Evolutionary conservation across 2,888 invertebrate species (phyloP).

Genomic region (Epistrophe grossulariae): DNA sequence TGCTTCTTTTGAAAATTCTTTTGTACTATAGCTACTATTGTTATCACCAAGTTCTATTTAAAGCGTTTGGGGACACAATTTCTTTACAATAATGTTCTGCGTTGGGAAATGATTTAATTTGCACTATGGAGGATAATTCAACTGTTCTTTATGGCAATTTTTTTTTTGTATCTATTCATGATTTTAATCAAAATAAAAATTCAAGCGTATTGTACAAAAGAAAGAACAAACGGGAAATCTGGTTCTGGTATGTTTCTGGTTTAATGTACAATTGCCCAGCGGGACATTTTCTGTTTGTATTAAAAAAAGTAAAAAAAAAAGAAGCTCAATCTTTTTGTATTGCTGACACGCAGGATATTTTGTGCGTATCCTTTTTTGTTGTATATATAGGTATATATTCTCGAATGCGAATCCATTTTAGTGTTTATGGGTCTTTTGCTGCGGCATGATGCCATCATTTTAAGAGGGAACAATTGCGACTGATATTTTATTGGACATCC

Average conservation of each 20-base stretch:
- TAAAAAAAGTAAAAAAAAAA: background rate
- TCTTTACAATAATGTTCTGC: slow-evolving; percentile 6
- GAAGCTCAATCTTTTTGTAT: slow-evolving; percentile 30
- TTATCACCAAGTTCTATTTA: background rate
- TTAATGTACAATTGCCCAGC: slow-evolving; percentile 21
- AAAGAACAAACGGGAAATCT: slow-evolving; percentile 1
- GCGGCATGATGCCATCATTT: slow-evolving; percentile 34
- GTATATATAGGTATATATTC: slow-evolving; percentile 10
- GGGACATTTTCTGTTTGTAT: slow-evolving; percentile 34
- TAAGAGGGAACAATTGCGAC: slow-evolving; percentile 12
- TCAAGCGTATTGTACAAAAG: background rate
- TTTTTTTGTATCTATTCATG: slow-evolving; percentile 57
- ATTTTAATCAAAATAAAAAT: slow-evolving; percentile 63
- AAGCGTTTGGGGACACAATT: slow-evolving; percentile 8
- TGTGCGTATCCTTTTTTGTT: slow-evolving; percentile 50
- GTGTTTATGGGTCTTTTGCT: slow-evolving; percentile 63
- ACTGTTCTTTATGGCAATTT: slow-evolving; percentile 48
- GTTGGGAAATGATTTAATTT: slow-evolving; percentile 60
- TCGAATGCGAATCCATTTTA: slow-evolving; percentile 37
- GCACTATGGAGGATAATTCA: slow-evolving; percentile 57
- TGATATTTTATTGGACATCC: slow-evolving; percentile 59
- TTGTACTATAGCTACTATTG: background rate
- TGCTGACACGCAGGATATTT: slow-evolving; percentile 70
- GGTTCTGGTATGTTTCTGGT: slow-evolving; percentile 17
- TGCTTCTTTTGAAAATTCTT: background rate